Conservation (phyloP, 2,113 vertebrate genomes). For the Toxotes jaculatrix region DNA sequence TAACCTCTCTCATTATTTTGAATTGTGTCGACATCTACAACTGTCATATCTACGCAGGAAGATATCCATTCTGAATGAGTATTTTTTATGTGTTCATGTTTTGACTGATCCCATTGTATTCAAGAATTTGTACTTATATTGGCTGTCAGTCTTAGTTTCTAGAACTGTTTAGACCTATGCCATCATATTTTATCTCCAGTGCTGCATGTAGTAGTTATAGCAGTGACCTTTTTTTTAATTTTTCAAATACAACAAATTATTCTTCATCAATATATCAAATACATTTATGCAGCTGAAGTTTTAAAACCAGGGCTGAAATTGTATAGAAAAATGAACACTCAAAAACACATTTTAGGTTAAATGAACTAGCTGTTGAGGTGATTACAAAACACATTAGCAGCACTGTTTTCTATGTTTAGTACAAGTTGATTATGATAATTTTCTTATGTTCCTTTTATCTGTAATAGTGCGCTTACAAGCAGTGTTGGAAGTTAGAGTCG, state of each 20-base stretch:
- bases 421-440: constrained; percentile 3
- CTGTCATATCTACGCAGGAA: constrained; percentile 49
- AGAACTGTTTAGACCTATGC: not conserved
- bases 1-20: constrained; percentile 72
- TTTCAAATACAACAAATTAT: not conserved
- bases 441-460: constrained; percentile 4
- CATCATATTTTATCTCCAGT: not conserved
- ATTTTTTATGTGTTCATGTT: constrained; percentile 38
- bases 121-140: constrained; percentile 14
- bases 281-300: not conserved
- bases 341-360: constrained; percentile 6
- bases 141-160: constrained; percentile 19
- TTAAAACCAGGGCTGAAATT: not conserved
- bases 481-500: constrained; percentile 4
- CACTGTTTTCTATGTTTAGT: not conserved
- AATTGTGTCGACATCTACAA: constrained; percentile 65
- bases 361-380: not conserved
- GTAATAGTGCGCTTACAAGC: not conserved
- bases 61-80: constrained; percentile 28
- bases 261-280: constrained; percentile 2
- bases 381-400: not conserved
- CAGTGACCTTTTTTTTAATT: constrained; percentile 2
- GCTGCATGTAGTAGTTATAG: not conserved
- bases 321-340: constrained; percentile 3
- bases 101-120: constrained; percentile 45